A percentile compares a stretch with the other conserved stretches of the same genome.
Evolutionary conservation across 2,888 invertebrate species (phyloP).

Genomic region (Rosalia funebris): DNA sequence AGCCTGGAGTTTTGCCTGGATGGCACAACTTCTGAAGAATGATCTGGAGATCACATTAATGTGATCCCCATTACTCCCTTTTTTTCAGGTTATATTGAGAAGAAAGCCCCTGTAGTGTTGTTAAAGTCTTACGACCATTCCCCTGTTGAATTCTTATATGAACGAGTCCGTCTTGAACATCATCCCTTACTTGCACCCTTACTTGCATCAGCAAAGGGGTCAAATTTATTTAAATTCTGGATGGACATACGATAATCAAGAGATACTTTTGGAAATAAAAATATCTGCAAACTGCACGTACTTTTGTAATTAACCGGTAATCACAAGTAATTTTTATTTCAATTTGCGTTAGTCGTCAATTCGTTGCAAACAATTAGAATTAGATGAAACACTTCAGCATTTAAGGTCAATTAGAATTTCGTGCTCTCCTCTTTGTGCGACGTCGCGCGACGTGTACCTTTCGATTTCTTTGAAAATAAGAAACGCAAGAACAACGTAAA

Average conservation of each 20-base stretch:
- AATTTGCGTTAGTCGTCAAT: not conserved
- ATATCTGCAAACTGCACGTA: conserved; percentile 65
- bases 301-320: conserved; percentile 30
- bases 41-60: no score
- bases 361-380: conserved; percentile 21
- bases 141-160: conserved; percentile 99
- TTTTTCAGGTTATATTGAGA: conserved; percentile 99
- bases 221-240: conserved; percentile 97
- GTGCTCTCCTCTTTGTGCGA: no score
- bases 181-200: conserved; percentile 98
- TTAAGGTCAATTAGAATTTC: no score
- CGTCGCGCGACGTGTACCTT: no score
- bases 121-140: conserved; percentile 99
- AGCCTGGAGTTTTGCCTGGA: no score
- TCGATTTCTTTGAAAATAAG: no score
- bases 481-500: no score
- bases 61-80: no score
- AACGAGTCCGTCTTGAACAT: conserved; percentile 98
- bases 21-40: no score
- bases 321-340: conserved; percentile 18
- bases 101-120: conserved; percentile 97
- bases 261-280: conserved; percentile 75
- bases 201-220: conserved; percentile 99
- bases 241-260: conserved; percentile 94
- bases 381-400: conserved; percentile 31